phyloP scores from a whole-genome alignment of 2,113 vertebrate species.

The Ictidomys tridecemlineatus region DNA sequence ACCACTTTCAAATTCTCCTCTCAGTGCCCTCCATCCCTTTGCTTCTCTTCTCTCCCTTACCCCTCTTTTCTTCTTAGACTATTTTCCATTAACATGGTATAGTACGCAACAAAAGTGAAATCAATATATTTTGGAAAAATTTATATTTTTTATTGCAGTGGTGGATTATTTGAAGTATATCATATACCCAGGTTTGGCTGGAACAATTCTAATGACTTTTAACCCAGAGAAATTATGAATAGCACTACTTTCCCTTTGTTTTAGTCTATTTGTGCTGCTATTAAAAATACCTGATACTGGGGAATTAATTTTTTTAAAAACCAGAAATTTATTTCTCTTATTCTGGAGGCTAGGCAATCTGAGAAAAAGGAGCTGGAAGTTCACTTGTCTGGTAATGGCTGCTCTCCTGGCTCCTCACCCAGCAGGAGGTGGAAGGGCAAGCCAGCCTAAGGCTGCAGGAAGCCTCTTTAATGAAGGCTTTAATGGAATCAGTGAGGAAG shows the following conservation, averaged over 20 bases:
- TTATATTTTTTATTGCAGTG: not conserved
- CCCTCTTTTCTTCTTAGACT: not conserved
- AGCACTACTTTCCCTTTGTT: not conserved
- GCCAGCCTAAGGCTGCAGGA: not conserved
- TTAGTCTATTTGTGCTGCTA: not conserved
- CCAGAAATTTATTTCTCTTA: not conserved
- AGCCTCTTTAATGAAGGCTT: not conserved
- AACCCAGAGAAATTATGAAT: constrained; percentile 7
- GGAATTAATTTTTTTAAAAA: not conserved
- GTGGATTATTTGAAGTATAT: not conserved
- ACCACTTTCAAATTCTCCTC: not conserved
- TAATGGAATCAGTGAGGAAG: not conserved
- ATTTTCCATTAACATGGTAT: not conserved
- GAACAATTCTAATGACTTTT: not conserved
- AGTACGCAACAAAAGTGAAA: not conserved
- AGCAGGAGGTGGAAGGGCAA: not conserved
- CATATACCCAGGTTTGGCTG: not conserved
- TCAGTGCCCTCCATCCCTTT: not conserved
- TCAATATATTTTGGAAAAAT: constrained; percentile 4
- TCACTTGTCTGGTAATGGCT: not conserved
- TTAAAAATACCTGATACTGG: not conserved
- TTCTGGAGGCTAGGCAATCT: not conserved
- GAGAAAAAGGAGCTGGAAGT: not conserved
- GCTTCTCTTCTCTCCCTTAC: not conserved
- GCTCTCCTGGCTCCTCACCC: not conserved